These are phyloP conservation scores for Aphidius ervi DNA, from an alignment of 1,140 invertebrate genomes.

Conservation along the genomic window DNA sequence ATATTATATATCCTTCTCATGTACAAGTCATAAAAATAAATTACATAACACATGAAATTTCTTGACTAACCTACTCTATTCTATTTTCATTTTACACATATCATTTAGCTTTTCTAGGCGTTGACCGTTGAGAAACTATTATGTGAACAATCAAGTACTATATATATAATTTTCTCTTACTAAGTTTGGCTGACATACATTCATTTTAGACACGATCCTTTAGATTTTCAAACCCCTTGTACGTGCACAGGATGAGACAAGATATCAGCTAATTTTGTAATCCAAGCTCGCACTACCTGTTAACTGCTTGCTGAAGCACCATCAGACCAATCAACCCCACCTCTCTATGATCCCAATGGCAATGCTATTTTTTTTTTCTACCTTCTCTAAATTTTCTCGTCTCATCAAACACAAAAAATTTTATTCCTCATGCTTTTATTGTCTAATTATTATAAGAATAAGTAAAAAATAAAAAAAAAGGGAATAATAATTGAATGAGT, in stretches of 20 bases:
- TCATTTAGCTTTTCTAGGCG: no score
- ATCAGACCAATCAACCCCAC: constrained; percentile 25
- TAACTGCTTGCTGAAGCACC: constrained; percentile 46
- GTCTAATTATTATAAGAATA: not conserved
- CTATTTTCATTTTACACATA: no score
- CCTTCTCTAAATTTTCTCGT: not conserved
- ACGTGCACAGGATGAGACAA: constrained; percentile 5
- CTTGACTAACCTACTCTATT: no score
- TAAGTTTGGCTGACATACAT: no score
- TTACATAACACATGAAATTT: no score
- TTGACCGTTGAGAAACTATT: no score
- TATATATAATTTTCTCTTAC: no score
- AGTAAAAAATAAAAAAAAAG: not conserved
- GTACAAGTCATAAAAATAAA: no score
- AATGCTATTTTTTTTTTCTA: constrained; percentile 20
- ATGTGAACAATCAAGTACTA: no score
- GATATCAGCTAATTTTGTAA: constrained; percentile 42
- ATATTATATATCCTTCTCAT: no score
- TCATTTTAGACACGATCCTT: no score
- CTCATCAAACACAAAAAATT: constrained; percentile 13
- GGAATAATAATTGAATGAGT: constrained; percentile 8
- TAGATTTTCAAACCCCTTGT: constrained; percentile 2
- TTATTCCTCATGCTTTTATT: not conserved
- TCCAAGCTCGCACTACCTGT: constrained; percentile 38
- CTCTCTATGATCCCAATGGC: constrained; percentile 8